Evolutionary conservation across 2,888 invertebrate genomes (phyloP).

Genomic region (Orthosia incerta): DNA sequence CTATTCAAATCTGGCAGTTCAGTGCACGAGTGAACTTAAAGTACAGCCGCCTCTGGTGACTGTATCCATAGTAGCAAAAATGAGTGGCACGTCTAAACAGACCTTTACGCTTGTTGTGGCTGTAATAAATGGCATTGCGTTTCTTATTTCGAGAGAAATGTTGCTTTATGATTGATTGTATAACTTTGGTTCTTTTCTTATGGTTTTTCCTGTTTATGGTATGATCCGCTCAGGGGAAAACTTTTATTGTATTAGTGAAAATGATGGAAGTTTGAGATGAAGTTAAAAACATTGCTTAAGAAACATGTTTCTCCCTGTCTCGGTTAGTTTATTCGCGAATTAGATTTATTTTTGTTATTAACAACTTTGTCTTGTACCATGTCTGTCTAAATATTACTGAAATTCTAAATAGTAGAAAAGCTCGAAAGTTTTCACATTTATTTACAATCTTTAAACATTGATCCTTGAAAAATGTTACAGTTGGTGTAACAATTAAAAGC

Average conservation of each 20-base stretch:
- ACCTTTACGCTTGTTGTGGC: background rate
- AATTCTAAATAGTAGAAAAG: constrained; percentile 56
- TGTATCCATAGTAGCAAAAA: too few species aligned
- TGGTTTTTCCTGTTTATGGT: background rate
- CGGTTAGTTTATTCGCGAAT: background rate
- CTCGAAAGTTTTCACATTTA: constrained; percentile 59
- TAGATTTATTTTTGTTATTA: background rate
- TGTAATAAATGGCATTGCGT: background rate
- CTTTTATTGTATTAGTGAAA: too few species aligned
- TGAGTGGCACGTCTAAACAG: background rate
- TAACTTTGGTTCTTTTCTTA: background rate
- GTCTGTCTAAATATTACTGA: constrained; percentile 14
- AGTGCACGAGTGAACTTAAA: too few species aligned
- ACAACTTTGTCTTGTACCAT: constrained; percentile 31
- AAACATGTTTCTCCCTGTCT: background rate
- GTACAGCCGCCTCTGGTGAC: too few species aligned
- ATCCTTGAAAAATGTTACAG: constrained; percentile 20
- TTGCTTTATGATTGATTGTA: constrained; percentile 9
- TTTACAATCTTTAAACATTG: constrained; percentile 50
- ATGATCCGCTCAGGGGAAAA: too few species aligned
- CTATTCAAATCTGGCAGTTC: too few species aligned
- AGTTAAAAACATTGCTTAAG: too few species aligned
- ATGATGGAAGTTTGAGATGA: too few species aligned
- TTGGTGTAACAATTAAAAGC: constrained; percentile 6
- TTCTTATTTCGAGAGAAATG: constrained; percentile 10